These are phyloP conservation scores for Glaucopsyche alexis DNA, from an alignment of 2,888 invertebrate species.

Conservation along the genomic window DNA sequence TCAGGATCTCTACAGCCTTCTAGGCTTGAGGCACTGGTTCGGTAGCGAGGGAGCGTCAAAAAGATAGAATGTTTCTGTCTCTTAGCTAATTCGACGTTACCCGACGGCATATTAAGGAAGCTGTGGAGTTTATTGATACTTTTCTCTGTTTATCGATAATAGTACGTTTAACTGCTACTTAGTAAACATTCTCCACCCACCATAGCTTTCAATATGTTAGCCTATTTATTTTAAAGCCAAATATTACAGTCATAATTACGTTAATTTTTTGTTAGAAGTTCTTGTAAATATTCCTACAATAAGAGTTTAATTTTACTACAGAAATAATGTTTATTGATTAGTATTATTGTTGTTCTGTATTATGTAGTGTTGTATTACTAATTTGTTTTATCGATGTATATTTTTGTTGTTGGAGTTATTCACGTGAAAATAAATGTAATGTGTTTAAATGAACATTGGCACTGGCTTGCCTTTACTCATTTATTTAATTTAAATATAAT, in stretches of 20 bases:
- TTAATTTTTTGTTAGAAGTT: conserved; percentile 70
- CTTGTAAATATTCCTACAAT: conserved; percentile 68
- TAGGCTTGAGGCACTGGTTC: conserved; percentile 74
- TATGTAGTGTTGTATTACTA: conserved; percentile 70
- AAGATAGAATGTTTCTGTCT: conserved; percentile 62
- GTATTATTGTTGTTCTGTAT: conserved; percentile 76
- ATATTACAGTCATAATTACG: conserved; percentile 79
- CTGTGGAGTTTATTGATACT: conserved; percentile 54
- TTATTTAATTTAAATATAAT: conserved; percentile 37
- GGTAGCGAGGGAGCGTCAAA: conserved; percentile 71
- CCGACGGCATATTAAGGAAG: conserved; percentile 77
- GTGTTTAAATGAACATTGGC: conserved; percentile 50
- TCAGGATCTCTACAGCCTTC: conserved; percentile 70
- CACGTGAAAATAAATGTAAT: conserved; percentile 53
- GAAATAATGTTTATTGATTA: conserved; percentile 60
- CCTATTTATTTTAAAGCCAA: conserved; percentile 79
- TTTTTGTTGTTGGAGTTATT: conserved; percentile 65
- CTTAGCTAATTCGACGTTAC: conserved; percentile 75
- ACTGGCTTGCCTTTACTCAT: conserved; percentile 56
- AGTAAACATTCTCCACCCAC: conserved; percentile 40
- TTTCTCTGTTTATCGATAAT: conserved; percentile 31
- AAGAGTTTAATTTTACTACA: conserved; percentile 69
- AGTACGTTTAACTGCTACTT: background rate
- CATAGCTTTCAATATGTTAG: conserved; percentile 76
- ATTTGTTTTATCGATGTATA: conserved; percentile 74